These are phyloP conservation scores for Pampusana beccarii DNA, from an alignment of 2,113 vertebrate species.

Conservation along the genomic window DNA sequence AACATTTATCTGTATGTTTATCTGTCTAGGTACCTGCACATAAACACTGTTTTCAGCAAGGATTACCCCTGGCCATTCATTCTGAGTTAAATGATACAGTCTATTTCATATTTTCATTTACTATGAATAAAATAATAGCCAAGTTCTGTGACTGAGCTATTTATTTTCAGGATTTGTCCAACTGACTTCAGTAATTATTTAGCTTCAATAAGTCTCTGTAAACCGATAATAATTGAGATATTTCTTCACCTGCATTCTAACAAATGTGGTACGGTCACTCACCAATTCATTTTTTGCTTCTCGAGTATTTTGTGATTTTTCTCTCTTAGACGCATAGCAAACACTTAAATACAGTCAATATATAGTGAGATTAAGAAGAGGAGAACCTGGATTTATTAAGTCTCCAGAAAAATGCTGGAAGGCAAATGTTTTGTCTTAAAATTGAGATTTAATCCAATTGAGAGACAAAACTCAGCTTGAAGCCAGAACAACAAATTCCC, in stretches of 20 bases:
- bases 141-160: neutral
- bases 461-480: neutral
- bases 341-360: neutral
- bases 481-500: neutral
- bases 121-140: neutral
- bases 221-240: neutral
- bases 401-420: neutral
- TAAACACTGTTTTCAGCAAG: neutral
- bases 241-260: neutral
- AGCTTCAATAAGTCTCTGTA: neutral
- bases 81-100: neutral
- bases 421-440: neutral
- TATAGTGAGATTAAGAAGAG: neutral
- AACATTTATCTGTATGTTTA: neutral
- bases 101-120: neutral
- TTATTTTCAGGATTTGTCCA: neutral
- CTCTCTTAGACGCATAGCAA: neutral
- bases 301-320: neutral
- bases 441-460: neutral
- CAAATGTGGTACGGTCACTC: neutral
- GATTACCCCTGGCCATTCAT: neutral
- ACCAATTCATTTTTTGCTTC: neutral
- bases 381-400: neutral
- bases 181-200: neutral
- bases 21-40: neutral